Conservation (phyloP, 2,888 invertebrate species). For the Oligia latruncula region DNA sequence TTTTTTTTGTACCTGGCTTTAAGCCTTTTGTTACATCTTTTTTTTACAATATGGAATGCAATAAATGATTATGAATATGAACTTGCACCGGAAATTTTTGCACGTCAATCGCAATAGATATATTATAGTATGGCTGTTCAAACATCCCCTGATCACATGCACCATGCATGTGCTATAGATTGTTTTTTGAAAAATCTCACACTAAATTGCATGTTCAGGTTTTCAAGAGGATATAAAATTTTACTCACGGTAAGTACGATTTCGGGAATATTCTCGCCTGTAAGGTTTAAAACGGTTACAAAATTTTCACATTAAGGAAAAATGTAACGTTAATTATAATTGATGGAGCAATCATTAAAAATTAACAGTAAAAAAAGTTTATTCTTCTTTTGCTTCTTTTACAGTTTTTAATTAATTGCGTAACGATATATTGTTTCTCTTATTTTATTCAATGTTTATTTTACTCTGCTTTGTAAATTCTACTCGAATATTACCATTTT, state of each 20-base stretch:
- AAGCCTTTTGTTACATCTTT: no score
- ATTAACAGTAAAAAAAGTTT: conserved; percentile 22
- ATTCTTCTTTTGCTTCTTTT: conserved; percentile 23
- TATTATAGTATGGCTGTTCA: not conserved
- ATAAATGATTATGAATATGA: not conserved
- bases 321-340: conserved; percentile 42
- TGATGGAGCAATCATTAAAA: conserved; percentile 49
- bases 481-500: not conserved
- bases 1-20: no score
- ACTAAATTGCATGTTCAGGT: not conserved
- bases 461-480: conserved; percentile 21
- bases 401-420: conserved; percentile 45
- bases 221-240: not conserved
- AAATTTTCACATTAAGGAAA: conserved; percentile 44
- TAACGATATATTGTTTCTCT: conserved; percentile 37
- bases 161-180: not conserved
- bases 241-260: not conserved
- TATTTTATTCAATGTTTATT: conserved; percentile 17
- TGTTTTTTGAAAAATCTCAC: not conserved
- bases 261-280: conserved; percentile 14
- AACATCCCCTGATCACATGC: not conserved
- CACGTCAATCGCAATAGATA: not conserved
- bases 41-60: no score
- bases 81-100: not conserved
- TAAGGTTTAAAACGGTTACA: conserved; percentile 20